Evolutionary conservation across 35 echinoderm and acorn worm species (phyloP), one percentile per base, ranked within the genome.

Genomic region (Heliocidaris tuberculata): DNA sequence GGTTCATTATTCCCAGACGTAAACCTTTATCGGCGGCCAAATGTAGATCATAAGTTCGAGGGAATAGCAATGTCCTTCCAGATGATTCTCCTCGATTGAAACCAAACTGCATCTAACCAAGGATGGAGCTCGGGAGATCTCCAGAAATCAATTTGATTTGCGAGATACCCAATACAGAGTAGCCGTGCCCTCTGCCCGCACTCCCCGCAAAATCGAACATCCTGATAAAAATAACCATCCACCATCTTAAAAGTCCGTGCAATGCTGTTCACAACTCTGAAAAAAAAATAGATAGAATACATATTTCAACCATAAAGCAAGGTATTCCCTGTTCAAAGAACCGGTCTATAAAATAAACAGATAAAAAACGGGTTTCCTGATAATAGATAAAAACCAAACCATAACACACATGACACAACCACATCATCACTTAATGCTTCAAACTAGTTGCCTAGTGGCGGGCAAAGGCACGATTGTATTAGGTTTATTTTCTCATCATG

Each of bases 21-120:
- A 8, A 78, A 78, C 65, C 7, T n/a, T 27, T n/a, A 78, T 78
- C 65, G 52, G 7, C 27, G 27, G 19, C 17, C 5, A n/a, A 78
- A 78, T 29, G 65, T 78, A 78, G 65, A 78, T 24, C 65, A 27
- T 78, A 27, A 78, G 3, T 27, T 78, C 65, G 27, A 78, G 65
- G 8, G 21, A 78, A 27, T n/a, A 78, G 65, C 65, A 78, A 78
- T 78, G 65, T 78, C 65, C 65, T 78, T 78, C 65, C 27, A 8
- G 65, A 17, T 78, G 65, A 78, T 78, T 78, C 65, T 7, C 21
- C 65, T 78, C 65, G 27, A 78, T 78, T 78, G 19, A n/a, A 78
- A 78, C 65, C 65, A n/a, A 78, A 78, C 65, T 78, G 65, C 65
- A 78, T 78, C 65, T 78, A 27, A 78, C 21, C 65, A 78, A 78